Evolutionary conservation across 2,888 invertebrate genomes (phyloP).

Genomic region (Heliconius aoede): DNA sequence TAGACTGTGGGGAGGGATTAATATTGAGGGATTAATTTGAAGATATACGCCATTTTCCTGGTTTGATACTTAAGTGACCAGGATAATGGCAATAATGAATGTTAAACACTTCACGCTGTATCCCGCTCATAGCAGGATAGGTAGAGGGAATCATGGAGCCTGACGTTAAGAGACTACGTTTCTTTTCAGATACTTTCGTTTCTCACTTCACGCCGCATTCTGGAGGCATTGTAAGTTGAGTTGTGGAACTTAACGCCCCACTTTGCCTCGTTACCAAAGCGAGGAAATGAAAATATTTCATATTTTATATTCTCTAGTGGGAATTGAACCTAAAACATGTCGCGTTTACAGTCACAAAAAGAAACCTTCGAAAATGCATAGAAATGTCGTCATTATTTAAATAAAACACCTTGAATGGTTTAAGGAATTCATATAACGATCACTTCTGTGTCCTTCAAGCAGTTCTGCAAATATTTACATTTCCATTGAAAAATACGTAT

Average conservation of each 20-base stretch:
- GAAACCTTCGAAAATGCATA: not conserved
- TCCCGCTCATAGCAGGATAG: no score
- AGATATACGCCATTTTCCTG: not conserved
- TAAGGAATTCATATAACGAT: not conserved
- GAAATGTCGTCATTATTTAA: slow-evolving; percentile 8
- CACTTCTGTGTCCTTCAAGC: slow-evolving; percentile 16
- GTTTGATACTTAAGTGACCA: not conserved
- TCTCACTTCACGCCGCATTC: no score
- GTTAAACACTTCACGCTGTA: not conserved
- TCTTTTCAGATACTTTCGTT: no score
- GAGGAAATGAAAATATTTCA: not conserved
- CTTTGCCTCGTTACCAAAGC: no score
- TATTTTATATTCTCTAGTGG: not conserved
- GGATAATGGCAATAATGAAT: not conserved
- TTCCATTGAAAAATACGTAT: slow-evolving; percentile 4
- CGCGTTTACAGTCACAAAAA: not conserved
- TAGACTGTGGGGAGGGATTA: no score
- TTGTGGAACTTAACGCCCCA: no score
- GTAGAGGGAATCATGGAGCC: no score
- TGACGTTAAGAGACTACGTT: no score
- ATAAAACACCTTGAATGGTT: not conserved
- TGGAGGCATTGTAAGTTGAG: no score
- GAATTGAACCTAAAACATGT: not conserved
- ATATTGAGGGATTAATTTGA: no score
- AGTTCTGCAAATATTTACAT: slow-evolving; percentile 12